Evolutionary conservation across 2,888 invertebrate species (phyloP), one percentile per base, ranked within the genome.

Genomic region (Napeogenes sylphis): DNA sequence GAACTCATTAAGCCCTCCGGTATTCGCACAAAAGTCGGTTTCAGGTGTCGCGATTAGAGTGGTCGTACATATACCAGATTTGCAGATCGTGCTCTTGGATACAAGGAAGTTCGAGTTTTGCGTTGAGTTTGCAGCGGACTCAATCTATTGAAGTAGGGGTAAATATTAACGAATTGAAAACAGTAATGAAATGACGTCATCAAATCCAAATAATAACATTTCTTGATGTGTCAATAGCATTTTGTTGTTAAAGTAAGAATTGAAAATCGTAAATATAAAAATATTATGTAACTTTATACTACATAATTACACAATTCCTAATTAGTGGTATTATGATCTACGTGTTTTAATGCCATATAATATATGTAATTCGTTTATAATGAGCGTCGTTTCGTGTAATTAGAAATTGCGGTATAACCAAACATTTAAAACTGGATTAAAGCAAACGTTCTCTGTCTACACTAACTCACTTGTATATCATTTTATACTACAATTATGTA

Each of bases 11-110:
- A 67, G 59, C 3, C 70, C 69, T 8, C 80, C 74, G 2, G 68
- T 72, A 0, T 68, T 62, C 0, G 72, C 68, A 65, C 90, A 90
- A 72, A 89, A 88, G 2, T 75, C 70, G 0, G 38, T 35, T 0
- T 58, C 46, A 0, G 82, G 74, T 2, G 33, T 70, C 0, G 74
- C 75, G 13, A 71, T 67, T 3, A 86, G 65, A 2, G 68, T 68
- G 0, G 75, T 68, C 0, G 65, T 70, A 57, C 83, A 84, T 0
- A 62, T 63, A 0, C 58, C 64, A 0, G 66, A 71, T 8, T 38
- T 10, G 62, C 80, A 79, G 2, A 59, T 60, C 0, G 70, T 71
- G 0, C 61, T 65, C 0, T 71, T 68, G 2, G 56, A 63, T 3
- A 67, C 59, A 6, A 62, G 54, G 4, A 78, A 64, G 12, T 71